Base-by-base conservation (phyloP, 2,888 invertebrate genomes). In the Thereva nobilitata region DNA sequence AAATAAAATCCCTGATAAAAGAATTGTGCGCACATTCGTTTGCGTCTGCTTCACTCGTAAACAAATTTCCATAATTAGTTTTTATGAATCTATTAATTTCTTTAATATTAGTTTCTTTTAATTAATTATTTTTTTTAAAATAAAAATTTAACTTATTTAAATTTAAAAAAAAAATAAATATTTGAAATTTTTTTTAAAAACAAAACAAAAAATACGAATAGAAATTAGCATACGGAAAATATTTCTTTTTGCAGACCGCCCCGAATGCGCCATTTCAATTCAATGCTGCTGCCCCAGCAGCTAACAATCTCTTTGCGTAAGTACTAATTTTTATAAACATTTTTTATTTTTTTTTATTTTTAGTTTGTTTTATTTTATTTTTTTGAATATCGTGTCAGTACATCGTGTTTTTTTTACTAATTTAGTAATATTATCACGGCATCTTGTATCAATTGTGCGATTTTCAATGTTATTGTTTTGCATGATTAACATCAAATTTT, bases 291-390 rank as follows among this genome's bases (percentile, higher is more conserved):
- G 72, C 77, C 71, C 74, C 78, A 71, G 72, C 77, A 64, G 70
- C 75, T 71, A 76, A 74, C 74, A 80, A 80, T 75, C 78, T 79
- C 72, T 80, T 80, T 73, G 80, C 80, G 80, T 80, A 80, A 80
- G 80, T 80, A 80, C 64, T 64, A 64, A 64, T 64, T 23, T 23
- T 23, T 23, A 23, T 23, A 23, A 23, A 23, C 23, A 50, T 23
- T 38, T 52, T 40, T 35, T 64, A 54, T 49, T 55, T 44, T 38
- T 44, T 38, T 53, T 37, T 64, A 34, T 53, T 55, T 55, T 10
- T 55, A 44, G 23, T 64, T 45, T 54, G 47, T 53, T 38, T 45
- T 47, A 44, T 47, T 47, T 6, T 44, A 44, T 54, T 23, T 64
- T 64, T 56, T 10, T 41, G 8, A 61, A 45, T n/a, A 41, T 23